Evolutionary conservation across 1,140 invertebrate genomes (phyloP).

Genomic region (Augochlora pura): DNA sequence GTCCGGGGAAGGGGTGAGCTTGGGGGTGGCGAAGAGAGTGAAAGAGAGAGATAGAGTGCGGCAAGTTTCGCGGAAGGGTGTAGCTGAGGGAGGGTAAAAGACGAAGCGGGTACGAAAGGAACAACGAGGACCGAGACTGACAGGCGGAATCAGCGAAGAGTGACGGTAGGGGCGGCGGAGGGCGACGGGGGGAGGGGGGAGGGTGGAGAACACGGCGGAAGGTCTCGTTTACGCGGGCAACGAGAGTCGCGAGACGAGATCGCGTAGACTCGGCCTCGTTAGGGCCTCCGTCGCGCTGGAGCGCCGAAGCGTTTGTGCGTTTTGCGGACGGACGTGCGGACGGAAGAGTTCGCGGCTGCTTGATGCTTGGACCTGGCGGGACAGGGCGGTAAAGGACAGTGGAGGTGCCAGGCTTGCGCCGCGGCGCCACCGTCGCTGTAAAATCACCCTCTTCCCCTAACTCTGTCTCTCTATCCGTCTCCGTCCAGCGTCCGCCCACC

Average conservation of each 20-base stretch:
- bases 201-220: neutral
- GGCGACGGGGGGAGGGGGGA: neutral
- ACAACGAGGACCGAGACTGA: constrained; percentile 5
- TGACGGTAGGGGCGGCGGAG: neutral
- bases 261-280: constrained; percentile 19
- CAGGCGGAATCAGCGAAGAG: constrained; percentile 20
- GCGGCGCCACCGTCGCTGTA: constrained; percentile 65
- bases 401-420: constrained; percentile 56
- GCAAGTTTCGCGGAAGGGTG: neutral
- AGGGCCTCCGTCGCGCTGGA: neutral
- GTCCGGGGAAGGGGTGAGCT: too few relatives aligned
- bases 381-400: constrained; percentile 54
- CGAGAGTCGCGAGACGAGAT: constrained; percentile 15
- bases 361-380: constrained; percentile 34
- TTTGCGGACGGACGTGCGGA: constrained; percentile 25
- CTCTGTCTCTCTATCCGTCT: neutral
- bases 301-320: constrained; percentile 30
- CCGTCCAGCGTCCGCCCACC: too few relatives aligned
- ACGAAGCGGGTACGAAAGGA: constrained; percentile 41
- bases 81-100: neutral
- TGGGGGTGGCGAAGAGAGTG: neutral
- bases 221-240: constrained; percentile 8
- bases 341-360: constrained; percentile 34
- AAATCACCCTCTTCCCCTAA: constrained; percentile 29
- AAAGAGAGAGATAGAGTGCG: neutral